phyloP scores from a whole-genome alignment of 2,888 invertebrate genomes.

The Dasysyrphus albostriatus region DNA sequence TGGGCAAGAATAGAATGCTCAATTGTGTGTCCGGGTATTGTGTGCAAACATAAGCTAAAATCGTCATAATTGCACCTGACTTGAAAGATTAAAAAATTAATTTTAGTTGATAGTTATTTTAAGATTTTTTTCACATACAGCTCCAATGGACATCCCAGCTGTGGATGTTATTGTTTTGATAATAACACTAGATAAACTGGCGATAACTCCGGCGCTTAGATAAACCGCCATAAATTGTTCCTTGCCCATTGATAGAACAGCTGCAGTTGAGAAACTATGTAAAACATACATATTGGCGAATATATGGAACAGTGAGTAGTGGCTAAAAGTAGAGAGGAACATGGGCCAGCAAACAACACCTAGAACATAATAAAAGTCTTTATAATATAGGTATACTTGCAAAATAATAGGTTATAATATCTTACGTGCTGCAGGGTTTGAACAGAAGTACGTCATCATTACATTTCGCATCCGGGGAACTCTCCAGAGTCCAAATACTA shows the following conservation, averaged over 20 bases:
- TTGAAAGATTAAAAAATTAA: constrained; percentile 84
- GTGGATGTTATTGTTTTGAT: constrained; percentile 89
- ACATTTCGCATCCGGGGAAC: constrained; percentile 88
- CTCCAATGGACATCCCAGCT: constrained; percentile 94
- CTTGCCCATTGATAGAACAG: constrained; percentile 90
- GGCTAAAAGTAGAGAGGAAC: constrained; percentile 97
- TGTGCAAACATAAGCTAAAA: constrained; percentile 94
- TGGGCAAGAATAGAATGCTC: constrained; percentile 94
- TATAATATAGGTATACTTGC: neutral
- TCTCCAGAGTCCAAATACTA: constrained; percentile 93
- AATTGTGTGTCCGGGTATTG: constrained; percentile 95
- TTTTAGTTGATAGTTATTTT: neutral
- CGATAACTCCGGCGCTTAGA: constrained; percentile 93
- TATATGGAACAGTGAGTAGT: constrained; percentile 93
- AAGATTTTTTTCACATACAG: constrained; percentile 87
- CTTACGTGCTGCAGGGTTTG: constrained; percentile 91
- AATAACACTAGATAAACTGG: constrained; percentile 93
- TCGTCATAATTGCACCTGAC: constrained; percentile 98
- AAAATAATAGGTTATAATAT: constrained; percentile 63
- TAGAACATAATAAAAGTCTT: constrained; percentile 81
- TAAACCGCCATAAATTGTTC: constrained; percentile 97
- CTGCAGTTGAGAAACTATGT: constrained; percentile 89
- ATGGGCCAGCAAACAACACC: constrained; percentile 93
- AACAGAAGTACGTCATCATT: constrained; percentile 94
- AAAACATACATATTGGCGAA: constrained; percentile 98